Conservation (phyloP, 2,888 invertebrate species). For the Athripsodes cinereus region DNA sequence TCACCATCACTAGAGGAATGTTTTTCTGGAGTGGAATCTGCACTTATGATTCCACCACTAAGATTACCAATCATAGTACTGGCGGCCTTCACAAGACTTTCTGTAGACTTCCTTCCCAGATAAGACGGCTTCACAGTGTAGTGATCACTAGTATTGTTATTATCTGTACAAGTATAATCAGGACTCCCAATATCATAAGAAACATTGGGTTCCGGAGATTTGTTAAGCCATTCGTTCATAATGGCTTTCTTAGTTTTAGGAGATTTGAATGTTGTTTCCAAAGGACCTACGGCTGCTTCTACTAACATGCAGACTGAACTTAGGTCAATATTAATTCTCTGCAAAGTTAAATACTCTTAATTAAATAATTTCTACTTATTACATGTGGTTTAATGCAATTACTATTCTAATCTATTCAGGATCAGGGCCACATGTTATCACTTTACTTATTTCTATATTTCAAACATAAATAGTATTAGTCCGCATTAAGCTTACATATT, state of each 20-base stretch:
- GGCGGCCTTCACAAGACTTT: constrained; percentile 59
- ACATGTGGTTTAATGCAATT: too few species aligned
- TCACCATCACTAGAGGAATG: constrained; percentile 6
- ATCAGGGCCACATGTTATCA: too few species aligned
- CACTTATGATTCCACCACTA: constrained; percentile 30
- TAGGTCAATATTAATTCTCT: constrained; percentile 39
- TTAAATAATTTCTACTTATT: too few species aligned
- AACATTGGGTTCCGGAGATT: constrained; percentile 56
- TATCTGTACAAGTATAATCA: constrained; percentile 12
- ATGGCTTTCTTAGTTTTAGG: constrained; percentile 90
- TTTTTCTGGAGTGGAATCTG: constrained; percentile 24
- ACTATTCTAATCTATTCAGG: too few species aligned
- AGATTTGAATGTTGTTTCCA: constrained; percentile 79
- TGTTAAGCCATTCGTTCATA: constrained; percentile 86
- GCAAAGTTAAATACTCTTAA: too few species aligned
- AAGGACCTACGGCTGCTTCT: constrained; percentile 77
- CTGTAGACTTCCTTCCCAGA: constrained; percentile 46
- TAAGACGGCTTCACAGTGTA: constrained; percentile 42
- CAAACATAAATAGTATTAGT: too few species aligned
- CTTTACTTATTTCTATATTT: too few species aligned
- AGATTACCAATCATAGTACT: constrained; percentile 45
- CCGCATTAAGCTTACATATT: too few species aligned
- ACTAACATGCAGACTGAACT: constrained; percentile 77
- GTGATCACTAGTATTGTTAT: constrained; percentile 26
- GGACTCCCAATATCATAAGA: constrained; percentile 36